These are phyloP conservation scores for Cryptus viduatorius DNA, from an alignment of 2,888 invertebrate species.

Conservation along the genomic window DNA sequence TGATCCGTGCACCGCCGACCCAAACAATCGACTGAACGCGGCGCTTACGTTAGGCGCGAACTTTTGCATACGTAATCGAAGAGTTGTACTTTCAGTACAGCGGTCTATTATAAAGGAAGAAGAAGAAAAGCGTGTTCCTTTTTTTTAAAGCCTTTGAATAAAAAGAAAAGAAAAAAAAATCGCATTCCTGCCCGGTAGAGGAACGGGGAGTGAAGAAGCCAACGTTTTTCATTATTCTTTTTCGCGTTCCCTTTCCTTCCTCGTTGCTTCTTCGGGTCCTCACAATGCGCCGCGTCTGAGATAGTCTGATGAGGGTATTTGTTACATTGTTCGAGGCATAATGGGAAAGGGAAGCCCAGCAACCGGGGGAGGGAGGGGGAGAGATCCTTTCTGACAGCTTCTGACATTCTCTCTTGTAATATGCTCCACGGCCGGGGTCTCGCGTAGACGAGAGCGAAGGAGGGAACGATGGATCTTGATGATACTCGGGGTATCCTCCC, in stretches of 20 bases:
- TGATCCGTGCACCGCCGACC: neutral
- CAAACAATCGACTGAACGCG: constrained; percentile 27
- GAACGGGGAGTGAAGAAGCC: neutral
- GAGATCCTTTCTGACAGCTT: constrained; percentile 70
- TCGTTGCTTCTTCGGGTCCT: constrained; percentile 69
- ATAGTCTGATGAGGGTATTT: constrained; percentile 80
- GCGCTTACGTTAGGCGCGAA: neutral
- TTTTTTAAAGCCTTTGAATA: neutral
- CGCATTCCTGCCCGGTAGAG: neutral
- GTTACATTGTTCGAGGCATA: constrained; percentile 79
- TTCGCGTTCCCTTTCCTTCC: neutral
- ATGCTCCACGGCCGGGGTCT: constrained; percentile 50
- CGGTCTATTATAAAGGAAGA: constrained; percentile 1
- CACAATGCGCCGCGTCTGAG: constrained; percentile 76
- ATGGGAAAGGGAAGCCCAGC: constrained; percentile 72
- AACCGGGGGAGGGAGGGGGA: constrained; percentile 26
- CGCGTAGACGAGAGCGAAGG: constrained; percentile 37
- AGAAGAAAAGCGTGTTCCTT: neutral
- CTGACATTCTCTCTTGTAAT: constrained; percentile 63
- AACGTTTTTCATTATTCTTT: constrained; percentile 20
- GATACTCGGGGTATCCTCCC: constrained; percentile 56
- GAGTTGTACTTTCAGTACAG: neutral
- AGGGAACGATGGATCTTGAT: constrained; percentile 64
- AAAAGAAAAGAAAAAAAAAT: neutral
- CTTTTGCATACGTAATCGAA: constrained; percentile 28